Evolutionary conservation across 2,888 invertebrate species (phyloP).

Genomic region (Spicauda simplicius): DNA sequence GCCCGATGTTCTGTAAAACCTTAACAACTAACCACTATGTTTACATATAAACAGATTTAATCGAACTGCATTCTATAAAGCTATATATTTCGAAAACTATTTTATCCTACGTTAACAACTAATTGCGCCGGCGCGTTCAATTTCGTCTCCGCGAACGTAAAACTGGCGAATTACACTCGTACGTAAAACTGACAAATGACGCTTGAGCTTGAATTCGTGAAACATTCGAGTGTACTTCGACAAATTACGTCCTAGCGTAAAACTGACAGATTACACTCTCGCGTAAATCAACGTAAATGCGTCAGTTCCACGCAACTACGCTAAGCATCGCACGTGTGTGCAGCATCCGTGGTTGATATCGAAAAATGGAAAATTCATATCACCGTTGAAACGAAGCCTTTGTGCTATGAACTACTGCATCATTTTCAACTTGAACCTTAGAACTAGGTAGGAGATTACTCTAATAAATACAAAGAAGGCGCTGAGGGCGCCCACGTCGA

Average conservation of each 20-base stretch:
- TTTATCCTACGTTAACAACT: conserved; percentile 55
- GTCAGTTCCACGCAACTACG: conserved; percentile 34
- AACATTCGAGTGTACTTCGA: conserved; percentile 2
- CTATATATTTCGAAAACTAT: conserved; percentile 77
- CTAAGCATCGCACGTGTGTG: conserved; percentile 35
- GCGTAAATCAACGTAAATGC: conserved; percentile 12
- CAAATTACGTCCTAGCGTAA: conserved; percentile 2
- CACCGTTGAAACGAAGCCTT: conserved; percentile 45
- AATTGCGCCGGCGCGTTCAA: conserved; percentile 45
- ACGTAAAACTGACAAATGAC: not conserved
- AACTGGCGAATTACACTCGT: not conserved
- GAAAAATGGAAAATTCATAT: conserved; percentile 37
- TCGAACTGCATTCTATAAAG: conserved; percentile 71
- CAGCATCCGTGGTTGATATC: conserved; percentile 21
- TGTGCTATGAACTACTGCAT: conserved; percentile 71
- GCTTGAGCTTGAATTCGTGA: conserved; percentile 6
- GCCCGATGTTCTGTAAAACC: conserved; percentile 79
- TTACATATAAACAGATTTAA: conserved; percentile 74
- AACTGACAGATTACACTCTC: conserved; percentile 27
- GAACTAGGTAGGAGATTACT: conserved; percentile 91
- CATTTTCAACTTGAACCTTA: conserved; percentile 90
- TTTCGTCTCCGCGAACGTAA: conserved; percentile 17
- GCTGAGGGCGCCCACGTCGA: conserved; percentile 92
- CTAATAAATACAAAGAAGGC: conserved; percentile 92
- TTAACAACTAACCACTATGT: conserved; percentile 62